These are phyloP conservation scores for Riparia riparia DNA, from an alignment of 2,113 vertebrate species.

Conservation along the genomic window DNA sequence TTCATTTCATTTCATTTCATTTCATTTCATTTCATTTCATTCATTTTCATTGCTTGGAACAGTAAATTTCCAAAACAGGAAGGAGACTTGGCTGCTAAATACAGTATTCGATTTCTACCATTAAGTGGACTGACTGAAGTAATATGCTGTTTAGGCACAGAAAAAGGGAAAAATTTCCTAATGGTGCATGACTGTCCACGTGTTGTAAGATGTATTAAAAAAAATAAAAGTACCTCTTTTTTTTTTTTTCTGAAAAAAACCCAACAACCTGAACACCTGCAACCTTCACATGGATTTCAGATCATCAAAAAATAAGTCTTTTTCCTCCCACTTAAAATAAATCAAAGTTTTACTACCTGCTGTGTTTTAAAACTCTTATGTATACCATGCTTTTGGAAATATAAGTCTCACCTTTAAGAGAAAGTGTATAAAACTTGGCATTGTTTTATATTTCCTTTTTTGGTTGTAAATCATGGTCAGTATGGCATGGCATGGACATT, in stretches of 20 bases:
- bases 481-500: not conserved
- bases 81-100: not conserved
- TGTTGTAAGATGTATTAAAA: not conserved
- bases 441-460: not conserved
- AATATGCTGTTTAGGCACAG: not conserved
- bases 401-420: not conserved
- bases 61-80: not conserved
- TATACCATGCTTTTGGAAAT: not conserved
- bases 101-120: not conserved
- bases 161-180: not conserved
- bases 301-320: not conserved
- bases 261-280: not conserved
- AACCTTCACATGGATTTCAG: not conserved
- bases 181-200: not conserved
- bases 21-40: too few relatives aligned
- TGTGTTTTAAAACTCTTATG: not conserved
- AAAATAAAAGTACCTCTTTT: not conserved
- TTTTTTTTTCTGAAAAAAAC: not conserved
- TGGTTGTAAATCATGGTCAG: not conserved
- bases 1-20: too few relatives aligned
- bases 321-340: constrained; percentile 1
- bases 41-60: not conserved
- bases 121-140: not conserved
- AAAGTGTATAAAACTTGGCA: not conserved
- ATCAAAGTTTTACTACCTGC: not conserved